These are phyloP conservation scores for Elmis aenea DNA, from an alignment of 2,888 invertebrate species.

Conservation along the genomic window DNA sequence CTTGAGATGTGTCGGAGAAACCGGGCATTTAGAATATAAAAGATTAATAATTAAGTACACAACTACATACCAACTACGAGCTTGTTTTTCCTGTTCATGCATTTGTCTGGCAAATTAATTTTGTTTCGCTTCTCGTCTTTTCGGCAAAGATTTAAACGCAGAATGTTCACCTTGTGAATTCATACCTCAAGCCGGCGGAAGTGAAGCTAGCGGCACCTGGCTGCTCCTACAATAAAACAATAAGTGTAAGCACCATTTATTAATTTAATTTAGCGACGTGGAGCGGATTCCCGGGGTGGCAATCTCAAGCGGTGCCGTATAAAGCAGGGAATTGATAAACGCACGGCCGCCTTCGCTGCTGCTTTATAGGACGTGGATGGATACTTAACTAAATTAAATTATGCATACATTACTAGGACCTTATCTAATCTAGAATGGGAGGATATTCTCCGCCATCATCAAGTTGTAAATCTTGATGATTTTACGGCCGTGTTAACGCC, in stretches of 20 bases:
- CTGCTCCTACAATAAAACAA: constrained; percentile 21
- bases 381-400: constrained; percentile 22
- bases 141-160: too few relatives aligned
- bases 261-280: constrained; percentile 23
- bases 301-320: constrained; percentile 13
- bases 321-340: constrained; percentile 2
- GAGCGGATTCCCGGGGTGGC: constrained; percentile 16
- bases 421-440: constrained; percentile 15
- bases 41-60: too few relatives aligned
- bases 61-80: too few relatives aligned
- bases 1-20: too few relatives aligned
- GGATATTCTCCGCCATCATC: constrained; percentile 10
- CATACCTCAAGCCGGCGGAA: too few relatives aligned
- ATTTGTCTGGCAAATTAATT: too few relatives aligned
- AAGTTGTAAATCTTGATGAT: constrained; percentile 15
- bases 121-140: too few relatives aligned
- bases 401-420: constrained; percentile 18
- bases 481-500: constrained; percentile 12
- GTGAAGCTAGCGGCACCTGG: too few relatives aligned
- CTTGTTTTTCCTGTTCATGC: too few relatives aligned
- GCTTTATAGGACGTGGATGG: constrained; percentile 18
- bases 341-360: constrained; percentile 7
- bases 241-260: constrained; percentile 24
- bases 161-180: too few relatives aligned
- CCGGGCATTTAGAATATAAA: too few relatives aligned